A percentile compares a stretch with the other conserved stretches of the same genome.
phyloP scores from a whole-genome alignment of 2,797 vertebrate genomes.

The Molossus alvarezi region DNA sequence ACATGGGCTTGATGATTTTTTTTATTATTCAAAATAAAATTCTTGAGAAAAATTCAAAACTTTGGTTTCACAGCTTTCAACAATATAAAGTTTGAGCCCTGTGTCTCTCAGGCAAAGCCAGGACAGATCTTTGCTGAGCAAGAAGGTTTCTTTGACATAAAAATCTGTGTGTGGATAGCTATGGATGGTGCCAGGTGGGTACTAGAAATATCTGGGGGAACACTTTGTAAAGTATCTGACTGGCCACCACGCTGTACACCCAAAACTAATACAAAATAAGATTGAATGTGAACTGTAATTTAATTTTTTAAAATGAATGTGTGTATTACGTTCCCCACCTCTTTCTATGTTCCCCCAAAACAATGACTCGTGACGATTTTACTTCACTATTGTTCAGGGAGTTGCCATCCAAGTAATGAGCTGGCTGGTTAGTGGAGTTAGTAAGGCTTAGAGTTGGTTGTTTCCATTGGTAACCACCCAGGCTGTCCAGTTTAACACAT shows the following conservation, averaged over 20 bases:
- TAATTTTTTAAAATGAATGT: background rate
- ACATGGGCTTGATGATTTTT: constrained; percentile 65
- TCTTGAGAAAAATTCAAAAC: constrained; percentile 79
- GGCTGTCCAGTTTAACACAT: background rate
- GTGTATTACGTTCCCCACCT: background rate
- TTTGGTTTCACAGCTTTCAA: constrained; percentile 77
- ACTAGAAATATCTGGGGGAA: background rate
- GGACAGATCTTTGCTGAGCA: background rate
- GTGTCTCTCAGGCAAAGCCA: constrained; percentile 19
- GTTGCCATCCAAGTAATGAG: constrained; percentile 21
- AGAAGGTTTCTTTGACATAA: constrained; percentile 16
- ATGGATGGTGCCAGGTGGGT: background rate
- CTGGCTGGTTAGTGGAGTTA: background rate
- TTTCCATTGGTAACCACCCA: background rate
- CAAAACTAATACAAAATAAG: background rate
- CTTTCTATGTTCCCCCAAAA: background rate
- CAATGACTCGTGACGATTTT: background rate
- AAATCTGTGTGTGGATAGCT: background rate
- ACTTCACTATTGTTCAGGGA: background rate
- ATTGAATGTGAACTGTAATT: background rate
- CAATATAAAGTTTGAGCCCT: constrained; percentile 63
- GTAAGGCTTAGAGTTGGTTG: background rate
- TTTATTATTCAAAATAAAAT: constrained; percentile 83
- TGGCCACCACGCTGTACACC: background rate
- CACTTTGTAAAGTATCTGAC: background rate